Conservation (phyloP, 2,888 invertebrate species). For the Halictus quadricinctus region DNA sequence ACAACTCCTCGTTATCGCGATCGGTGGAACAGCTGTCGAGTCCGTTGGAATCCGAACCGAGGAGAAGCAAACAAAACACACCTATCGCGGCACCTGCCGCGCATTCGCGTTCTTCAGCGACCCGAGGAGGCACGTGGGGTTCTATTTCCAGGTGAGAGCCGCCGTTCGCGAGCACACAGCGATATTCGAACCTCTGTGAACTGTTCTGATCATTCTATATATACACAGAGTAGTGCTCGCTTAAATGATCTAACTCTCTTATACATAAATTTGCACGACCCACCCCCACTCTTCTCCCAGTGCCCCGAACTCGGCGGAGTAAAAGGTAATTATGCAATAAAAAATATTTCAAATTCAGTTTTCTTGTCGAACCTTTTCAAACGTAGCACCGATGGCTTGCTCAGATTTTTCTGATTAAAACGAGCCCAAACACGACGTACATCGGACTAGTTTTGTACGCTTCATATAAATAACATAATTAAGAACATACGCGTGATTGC, state of each 20-base stretch:
- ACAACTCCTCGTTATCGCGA: constrained; percentile 83
- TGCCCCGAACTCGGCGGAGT: too few relatives aligned
- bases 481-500: too few relatives aligned
- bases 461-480: too few relatives aligned
- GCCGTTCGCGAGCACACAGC: not conserved
- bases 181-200: not conserved
- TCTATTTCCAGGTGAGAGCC: constrained; percentile 88
- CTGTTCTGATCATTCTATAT: not conserved
- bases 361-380: not conserved
- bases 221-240: not conserved
- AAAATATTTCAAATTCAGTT: too few relatives aligned
- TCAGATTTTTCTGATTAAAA: not conserved
- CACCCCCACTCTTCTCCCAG: too few relatives aligned
- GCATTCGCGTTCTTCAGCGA: constrained; percentile 80
- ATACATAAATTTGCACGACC: too few relatives aligned
- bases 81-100: constrained; percentile 78
- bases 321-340: too few relatives aligned
- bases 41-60: constrained; percentile 88
- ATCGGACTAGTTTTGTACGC: not conserved
- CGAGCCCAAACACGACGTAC: not conserved
- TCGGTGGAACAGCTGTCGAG: constrained; percentile 92
- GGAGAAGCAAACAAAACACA: constrained; percentile 82
- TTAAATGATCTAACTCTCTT: not conserved
- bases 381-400: not conserved
- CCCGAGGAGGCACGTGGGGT: constrained; percentile 93